Evolutionary conservation across 2,888 invertebrate species (phyloP).

Genomic region (Therioaphis trifolii): DNA sequence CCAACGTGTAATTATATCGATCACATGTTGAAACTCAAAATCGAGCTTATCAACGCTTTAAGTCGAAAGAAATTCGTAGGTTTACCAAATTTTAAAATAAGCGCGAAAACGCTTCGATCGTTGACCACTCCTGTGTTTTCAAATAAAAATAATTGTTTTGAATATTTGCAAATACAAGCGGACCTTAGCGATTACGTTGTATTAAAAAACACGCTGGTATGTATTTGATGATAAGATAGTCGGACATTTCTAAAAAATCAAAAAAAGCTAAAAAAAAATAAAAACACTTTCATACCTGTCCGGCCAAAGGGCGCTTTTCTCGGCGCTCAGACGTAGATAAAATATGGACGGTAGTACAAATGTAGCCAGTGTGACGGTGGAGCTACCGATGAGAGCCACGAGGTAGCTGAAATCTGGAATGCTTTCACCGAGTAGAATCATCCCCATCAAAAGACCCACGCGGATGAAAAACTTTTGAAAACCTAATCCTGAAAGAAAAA

Average conservation of each 20-base stretch:
- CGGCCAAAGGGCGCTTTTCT: slow-evolving; percentile 70
- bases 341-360: slow-evolving; percentile 78
- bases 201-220: no score
- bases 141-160: neutral
- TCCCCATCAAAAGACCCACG: slow-evolving; percentile 72
- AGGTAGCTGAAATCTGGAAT: slow-evolving; percentile 79
- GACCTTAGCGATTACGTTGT: no score
- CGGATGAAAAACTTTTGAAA: slow-evolving; percentile 74
- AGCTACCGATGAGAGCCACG: slow-evolving; percentile 78
- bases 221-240: no score
- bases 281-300: slow-evolving; percentile 69
- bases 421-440: slow-evolving; percentile 77
- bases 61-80: neutral
- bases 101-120: no score
- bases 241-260: neutral
- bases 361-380: slow-evolving; percentile 76
- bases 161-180: neutral
- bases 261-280: neutral
- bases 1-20: no score
- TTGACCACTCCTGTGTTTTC: no score
- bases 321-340: slow-evolving; percentile 74
- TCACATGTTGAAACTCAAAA: no score
- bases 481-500: slow-evolving; percentile 72
- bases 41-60: no score
- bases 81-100: neutral